These are phyloP conservation scores for Chrysoperla carnea DNA, from an alignment of 1,140 invertebrate species.

Conservation along the genomic window DNA sequence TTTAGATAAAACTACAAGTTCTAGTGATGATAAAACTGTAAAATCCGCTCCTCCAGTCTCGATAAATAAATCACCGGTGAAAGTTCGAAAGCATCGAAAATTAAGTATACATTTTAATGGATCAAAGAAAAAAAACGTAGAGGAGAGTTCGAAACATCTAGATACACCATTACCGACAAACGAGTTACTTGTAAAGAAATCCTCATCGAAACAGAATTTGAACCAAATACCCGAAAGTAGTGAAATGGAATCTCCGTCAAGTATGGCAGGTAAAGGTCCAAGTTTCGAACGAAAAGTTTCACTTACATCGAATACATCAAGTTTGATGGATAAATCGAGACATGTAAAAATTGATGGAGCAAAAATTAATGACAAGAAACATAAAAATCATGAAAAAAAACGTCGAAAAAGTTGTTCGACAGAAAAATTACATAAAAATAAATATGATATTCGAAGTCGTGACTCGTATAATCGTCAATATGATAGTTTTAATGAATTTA, in stretches of 20 bases:
- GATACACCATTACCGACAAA: background rate
- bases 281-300: background rate
- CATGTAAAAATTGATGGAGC: too few relatives aligned
- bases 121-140: too few relatives aligned
- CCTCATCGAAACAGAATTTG: background rate
- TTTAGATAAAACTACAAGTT: background rate
- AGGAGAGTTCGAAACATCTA: too few relatives aligned
- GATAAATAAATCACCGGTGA: background rate
- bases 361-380: too few relatives aligned
- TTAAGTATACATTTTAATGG: background rate
- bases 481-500: conserved; percentile 26
- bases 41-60: background rate
- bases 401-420: background rate
- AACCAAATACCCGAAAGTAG: background rate
- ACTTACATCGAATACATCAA: background rate
- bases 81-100: background rate
- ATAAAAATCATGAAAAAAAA: background rate
- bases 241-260: background rate
- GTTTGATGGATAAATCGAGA: background rate
- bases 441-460: background rate
- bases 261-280: background rate
- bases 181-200: background rate
- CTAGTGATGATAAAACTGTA: background rate
- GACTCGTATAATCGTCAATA: conserved; percentile 3
- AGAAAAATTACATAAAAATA: background rate